Evolutionary conservation across 1,140 invertebrate species (phyloP), one percentile per base, ranked within the genome.

Genomic region (Drosophila sucinea): DNA sequence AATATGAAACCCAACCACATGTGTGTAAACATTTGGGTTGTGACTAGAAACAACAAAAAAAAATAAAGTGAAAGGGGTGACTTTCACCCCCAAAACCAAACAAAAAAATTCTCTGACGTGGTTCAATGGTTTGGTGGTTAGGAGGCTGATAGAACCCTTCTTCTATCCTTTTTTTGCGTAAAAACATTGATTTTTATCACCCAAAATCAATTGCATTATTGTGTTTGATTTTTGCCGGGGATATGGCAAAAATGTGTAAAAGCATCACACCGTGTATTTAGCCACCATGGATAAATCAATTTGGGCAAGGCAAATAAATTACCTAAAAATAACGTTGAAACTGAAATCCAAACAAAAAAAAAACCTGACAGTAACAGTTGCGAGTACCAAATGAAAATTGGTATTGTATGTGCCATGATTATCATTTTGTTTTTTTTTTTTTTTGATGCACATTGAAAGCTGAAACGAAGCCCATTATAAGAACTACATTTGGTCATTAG

Each of bases 1-100:
- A 90, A 90, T 90, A 90, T 90, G 82, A 90, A 87, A 77, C 83
- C 73, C 83, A 77, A 90, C 87, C 86, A 80, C 86, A 90, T 87
- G 77, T 90, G 87, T 87, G 87, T 81, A 90, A 87, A 90, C 74
- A 90, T 73, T 79, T 76, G 69, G 71, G 67, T 51, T 61, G 17
- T 17, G 62, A 79, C 32, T 38, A 30, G 2, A 30, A 30, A 30
- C 23, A 57, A 57, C 60, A 41, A 63, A 44, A 67, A 67, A 60
- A n/a, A 57, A 30, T 7, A 32, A 30, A 40, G 33, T 27, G n/a
- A 66, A 47, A 67, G 32, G 64, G 64, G 60, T 64, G 44, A 32
- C 55, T 55, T 25, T 58, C 57, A 63, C 55, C 44, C 35, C 8
- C 35, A 8, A 38, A 38, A 38, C 17, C 17, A 35, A 35, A 33